Evolutionary conservation across 2,797 vertebrate species (phyloP).

Genomic region (Otus scops): DNA sequence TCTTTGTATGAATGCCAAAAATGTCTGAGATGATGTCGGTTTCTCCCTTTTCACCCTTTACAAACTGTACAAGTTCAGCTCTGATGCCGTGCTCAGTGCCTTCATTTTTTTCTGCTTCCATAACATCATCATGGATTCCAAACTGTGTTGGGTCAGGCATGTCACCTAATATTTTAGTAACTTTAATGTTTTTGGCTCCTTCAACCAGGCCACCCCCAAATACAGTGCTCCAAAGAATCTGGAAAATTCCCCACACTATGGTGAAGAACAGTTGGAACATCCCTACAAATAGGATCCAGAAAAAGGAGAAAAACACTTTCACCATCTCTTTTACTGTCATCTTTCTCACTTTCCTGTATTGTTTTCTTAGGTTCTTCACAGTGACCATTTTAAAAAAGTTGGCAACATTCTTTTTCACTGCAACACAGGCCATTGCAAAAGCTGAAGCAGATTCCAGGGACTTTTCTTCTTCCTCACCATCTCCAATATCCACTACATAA

Average conservation of each 20-base stretch:
- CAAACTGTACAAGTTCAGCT: conserved; percentile 83
- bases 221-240: conserved; percentile 93
- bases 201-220: conserved; percentile 96
- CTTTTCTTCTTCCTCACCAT: conserved; percentile 80
- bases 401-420: conserved; percentile 83
- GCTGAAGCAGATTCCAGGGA: conserved; percentile 88
- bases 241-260: conserved; percentile 90
- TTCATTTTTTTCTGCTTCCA: conserved; percentile 90
- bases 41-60: conserved; percentile 85
- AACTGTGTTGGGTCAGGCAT: conserved; percentile 99
- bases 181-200: conserved; percentile 97
- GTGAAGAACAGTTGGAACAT: conserved; percentile 86
- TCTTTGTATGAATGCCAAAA: conserved; percentile 87
- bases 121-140: conserved; percentile 92
- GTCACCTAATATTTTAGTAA: conserved; percentile 96
- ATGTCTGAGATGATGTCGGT: conserved; percentile 88
- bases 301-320: conserved; percentile 88
- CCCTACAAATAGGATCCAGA: conserved; percentile 89
- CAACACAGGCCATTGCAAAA: conserved; percentile 87
- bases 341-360: conserved; percentile 88
- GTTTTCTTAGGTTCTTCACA: conserved; percentile 87
- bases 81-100: conserved; percentile 75
- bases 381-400: conserved; percentile 85
- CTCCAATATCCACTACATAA: conserved; percentile 76
- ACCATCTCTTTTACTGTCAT: conserved; percentile 91